Conservation (phyloP, 92 coral and sea anemone species). For the Palythoa grandis region DNA sequence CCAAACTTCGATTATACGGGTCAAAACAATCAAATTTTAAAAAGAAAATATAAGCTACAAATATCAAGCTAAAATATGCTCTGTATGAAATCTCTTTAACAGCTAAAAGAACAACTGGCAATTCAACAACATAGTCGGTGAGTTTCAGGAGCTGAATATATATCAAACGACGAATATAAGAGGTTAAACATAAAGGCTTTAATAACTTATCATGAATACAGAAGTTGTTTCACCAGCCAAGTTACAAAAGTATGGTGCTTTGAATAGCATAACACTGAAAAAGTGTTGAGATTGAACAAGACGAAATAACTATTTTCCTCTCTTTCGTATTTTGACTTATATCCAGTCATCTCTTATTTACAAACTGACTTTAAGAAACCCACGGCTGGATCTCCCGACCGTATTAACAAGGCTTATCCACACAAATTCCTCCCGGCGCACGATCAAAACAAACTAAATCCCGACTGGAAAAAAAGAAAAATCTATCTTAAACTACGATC, state of each 20-base stretch:
- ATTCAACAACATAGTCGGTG: conserved; percentile 12
- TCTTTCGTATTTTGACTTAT: conserved; percentile 40
- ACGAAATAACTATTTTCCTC: conserved; percentile 21
- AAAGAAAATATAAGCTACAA: background rate
- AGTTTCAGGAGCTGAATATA: conserved; percentile 49
- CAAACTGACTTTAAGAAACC: conserved; percentile 61
- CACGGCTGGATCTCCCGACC: conserved; percentile 50
- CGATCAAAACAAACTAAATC: conserved; percentile 14
- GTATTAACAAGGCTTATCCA: conserved; percentile 37
- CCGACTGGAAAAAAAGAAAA: conserved; percentile 14
- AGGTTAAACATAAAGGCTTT: conserved; percentile 68
- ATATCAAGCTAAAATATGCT: background rate
- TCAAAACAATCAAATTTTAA: background rate
- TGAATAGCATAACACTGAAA: conserved; percentile 39
- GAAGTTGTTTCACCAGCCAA: conserved; percentile 54
- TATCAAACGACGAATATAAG: conserved; percentile 60
- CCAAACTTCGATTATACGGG: background rate
- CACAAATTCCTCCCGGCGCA: conserved; percentile 20
- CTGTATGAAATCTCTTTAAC: conserved; percentile 26
- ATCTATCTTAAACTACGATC: background rate
- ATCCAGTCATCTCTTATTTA: conserved; percentile 57
- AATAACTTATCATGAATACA: conserved; percentile 75
- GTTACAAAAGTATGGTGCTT: conserved; percentile 77
- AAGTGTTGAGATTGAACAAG: conserved; percentile 19
- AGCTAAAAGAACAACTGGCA: conserved; percentile 72